These are phyloP conservation scores for Acronicta leporina DNA, from an alignment of 2,888 invertebrate species.

Conservation along the genomic window DNA sequence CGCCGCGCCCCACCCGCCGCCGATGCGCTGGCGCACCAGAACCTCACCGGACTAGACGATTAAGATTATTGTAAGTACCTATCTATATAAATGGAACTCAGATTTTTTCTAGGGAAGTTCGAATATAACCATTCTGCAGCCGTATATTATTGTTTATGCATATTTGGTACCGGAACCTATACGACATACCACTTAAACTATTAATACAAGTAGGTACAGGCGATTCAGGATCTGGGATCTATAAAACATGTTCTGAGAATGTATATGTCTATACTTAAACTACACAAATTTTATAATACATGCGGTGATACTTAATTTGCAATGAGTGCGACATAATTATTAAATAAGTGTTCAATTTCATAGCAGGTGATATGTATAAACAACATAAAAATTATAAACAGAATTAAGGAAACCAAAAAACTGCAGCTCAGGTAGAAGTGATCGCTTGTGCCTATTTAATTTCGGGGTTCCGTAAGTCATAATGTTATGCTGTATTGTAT, in stretches of 20 bases:
- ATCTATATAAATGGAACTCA: slow-evolving; percentile 17
- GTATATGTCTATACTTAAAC: too few relatives aligned
- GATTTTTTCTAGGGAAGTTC: slow-evolving; percentile 25
- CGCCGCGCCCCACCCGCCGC: slow-evolving; percentile 18
- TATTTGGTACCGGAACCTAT: too few relatives aligned
- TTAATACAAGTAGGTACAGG: too few relatives aligned
- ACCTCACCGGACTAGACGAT: slow-evolving; percentile 32
- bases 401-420: slow-evolving; percentile 67
- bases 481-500: too few relatives aligned
- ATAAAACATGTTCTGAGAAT: too few relatives aligned
- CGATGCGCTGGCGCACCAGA: slow-evolving; percentile 22
- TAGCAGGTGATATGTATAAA: slow-evolving; percentile 46
- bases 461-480: slow-evolving; percentile 28
- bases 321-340: slow-evolving; percentile 3
- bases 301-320: not conserved
- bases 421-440: slow-evolving; percentile 67
- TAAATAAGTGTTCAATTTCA: slow-evolving; percentile 3
- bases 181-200: too few relatives aligned
- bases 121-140: too few relatives aligned
- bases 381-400: slow-evolving; percentile 46
- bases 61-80: not conserved
- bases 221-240: too few relatives aligned
- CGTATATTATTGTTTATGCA: too few relatives aligned
- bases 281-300: too few relatives aligned
- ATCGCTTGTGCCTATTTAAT: slow-evolving; percentile 52